Percentiles rank a stretch among this genome's conserved stretches.
These are phyloP conservation scores for Stichopus chloronotus DNA, from an alignment of 35 echinoderm and acorn worm genomes.

Conservation along the genomic window DNA sequence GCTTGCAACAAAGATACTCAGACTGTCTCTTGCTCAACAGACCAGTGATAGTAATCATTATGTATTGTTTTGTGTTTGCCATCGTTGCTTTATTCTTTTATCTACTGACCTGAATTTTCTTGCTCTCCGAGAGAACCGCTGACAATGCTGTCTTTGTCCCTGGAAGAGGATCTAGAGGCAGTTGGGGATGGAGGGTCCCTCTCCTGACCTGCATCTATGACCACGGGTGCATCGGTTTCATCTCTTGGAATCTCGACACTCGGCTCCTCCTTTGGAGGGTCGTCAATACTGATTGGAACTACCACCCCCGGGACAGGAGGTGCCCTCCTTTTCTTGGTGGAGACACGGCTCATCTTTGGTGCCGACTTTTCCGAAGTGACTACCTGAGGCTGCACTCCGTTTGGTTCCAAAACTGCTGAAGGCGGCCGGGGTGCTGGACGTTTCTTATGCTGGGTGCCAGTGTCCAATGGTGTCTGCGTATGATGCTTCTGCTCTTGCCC, in stretches of 20 bases:
- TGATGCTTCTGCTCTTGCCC: neutral
- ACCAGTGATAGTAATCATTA: too few relatives aligned
- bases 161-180: neutral
- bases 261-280: neutral
- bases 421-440: slow-evolving; percentile 1
- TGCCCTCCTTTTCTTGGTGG: slow-evolving; percentile 50
- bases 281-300: slow-evolving; percentile 20
- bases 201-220: neutral
- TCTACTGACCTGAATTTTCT: neutral
- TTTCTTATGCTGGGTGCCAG: slow-evolving; percentile 1
- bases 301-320: neutral
- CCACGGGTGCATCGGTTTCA: neutral
- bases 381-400: slow-evolving; percentile 1
- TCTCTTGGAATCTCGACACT: neutral
- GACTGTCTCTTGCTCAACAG: too few relatives aligned
- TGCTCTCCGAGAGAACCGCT: neutral
- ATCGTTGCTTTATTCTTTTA: too few relatives aligned
- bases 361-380: neutral
- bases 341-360: slow-evolving; percentile 10
- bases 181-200: neutral
- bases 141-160: slow-evolving; percentile 19
- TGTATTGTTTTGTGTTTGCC: too few relatives aligned
- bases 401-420: neutral
- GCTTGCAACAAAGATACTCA: too few relatives aligned
- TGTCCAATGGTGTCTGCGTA: neutral